Evolutionary conservation across 2,797 vertebrate species (phyloP).

Genomic region (Cryptoprocta ferox): DNA sequence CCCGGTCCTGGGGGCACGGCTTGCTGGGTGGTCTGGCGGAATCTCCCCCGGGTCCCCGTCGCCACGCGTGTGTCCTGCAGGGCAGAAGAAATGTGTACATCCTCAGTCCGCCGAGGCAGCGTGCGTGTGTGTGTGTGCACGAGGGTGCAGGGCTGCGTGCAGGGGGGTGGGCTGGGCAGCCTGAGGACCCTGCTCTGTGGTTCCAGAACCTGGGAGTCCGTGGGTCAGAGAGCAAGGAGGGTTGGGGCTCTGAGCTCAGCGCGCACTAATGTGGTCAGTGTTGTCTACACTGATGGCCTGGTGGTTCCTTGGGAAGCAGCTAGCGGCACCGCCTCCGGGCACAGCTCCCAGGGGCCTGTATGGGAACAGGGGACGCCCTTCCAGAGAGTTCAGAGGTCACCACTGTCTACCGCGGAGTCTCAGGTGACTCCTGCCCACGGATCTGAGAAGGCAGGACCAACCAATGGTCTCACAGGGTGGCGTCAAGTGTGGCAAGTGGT

Average conservation of each 20-base stretch:
- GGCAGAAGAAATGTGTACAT: not conserved
- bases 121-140: fast-evolving
- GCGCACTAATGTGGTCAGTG: fast-evolving
- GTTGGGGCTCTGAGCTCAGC: fast-evolving
- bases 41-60: not conserved
- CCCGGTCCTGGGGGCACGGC: fast-evolving
- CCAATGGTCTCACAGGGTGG: not conserved
- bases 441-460: not conserved
- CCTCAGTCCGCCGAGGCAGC: not conserved
- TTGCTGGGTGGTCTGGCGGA: not conserved
- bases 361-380: not conserved
- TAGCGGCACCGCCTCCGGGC: not conserved
- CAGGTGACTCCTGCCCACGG: not conserved
- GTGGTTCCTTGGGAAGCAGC: not conserved
- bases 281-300: not conserved
- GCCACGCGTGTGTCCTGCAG: not conserved
- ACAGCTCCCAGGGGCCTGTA: not conserved
- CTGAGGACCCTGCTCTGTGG: not conserved
- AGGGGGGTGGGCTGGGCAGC: not conserved
- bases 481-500: fast-evolving
- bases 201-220: fast-evolving
- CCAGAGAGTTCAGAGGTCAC: not conserved
- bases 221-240: not conserved
- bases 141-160: not conserved
- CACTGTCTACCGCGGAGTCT: not conserved